A percentile compares a stretch with the other conserved stretches of the same genome.
phyloP scores from a whole-genome alignment of 1,140 invertebrate species.

The Bombus pyrosoma region DNA sequence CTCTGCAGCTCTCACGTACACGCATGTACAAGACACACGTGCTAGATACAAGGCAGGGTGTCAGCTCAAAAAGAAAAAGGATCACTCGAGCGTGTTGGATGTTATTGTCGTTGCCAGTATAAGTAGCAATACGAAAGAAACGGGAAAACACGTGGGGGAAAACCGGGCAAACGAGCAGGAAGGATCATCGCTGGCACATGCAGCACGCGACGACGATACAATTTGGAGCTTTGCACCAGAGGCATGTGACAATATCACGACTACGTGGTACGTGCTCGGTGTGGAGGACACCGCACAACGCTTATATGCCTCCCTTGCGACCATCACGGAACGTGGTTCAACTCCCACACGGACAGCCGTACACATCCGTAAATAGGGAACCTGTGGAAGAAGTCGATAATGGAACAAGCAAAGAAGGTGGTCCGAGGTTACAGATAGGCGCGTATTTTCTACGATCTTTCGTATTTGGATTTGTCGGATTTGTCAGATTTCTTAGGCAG shows the following conservation, averaged over 20 bases:
- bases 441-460: constrained; percentile 59
- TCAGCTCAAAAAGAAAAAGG: constrained; percentile 62
- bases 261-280: constrained; percentile 73
- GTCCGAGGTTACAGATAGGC: constrained; percentile 33
- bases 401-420: background rate
- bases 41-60: constrained; percentile 34
- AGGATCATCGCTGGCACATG: constrained; percentile 54
- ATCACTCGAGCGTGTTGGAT: constrained; percentile 64
- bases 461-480: constrained; percentile 76
- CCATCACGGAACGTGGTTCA: constrained; percentile 31
- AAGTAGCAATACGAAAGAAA: constrained; percentile 20
- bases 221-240: constrained; percentile 76
- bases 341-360: background rate
- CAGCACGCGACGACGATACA: constrained; percentile 74
- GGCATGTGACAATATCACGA: constrained; percentile 77
- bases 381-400: background rate
- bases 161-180: constrained; percentile 22
- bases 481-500: constrained; percentile 73
- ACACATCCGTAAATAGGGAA: too few species aligned
- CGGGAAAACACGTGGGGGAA: background rate
- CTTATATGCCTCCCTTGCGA: constrained; percentile 36
- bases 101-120: constrained; percentile 63
- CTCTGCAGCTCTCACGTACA: background rate
- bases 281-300: constrained; percentile 24
- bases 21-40: background rate